Evolutionary conservation across 1,140 invertebrate genomes (phyloP), one percentile per base, ranked within the genome.

Genomic region (Daktulosphaira vitifoliae): DNA sequence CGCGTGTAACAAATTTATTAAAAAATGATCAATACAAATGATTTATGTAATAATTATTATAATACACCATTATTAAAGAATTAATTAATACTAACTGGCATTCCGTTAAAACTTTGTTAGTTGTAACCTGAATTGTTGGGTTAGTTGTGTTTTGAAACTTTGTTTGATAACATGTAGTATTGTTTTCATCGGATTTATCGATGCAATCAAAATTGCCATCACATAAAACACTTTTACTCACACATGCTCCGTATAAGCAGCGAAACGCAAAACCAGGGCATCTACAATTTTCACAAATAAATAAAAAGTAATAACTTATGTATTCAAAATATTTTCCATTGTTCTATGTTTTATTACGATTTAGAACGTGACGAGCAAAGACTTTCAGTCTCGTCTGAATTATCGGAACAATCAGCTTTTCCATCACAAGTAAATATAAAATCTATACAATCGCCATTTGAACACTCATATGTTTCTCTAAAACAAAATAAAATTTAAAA

Each of bases 131-230:
- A 66, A 13, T n/a, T 39, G n/a, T n/a, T n/a, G n/a, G n/a, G n/a
- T n/a, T n/a, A n/a, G n/a, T n/a, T n/a, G n/a, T n/a, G n/a, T n/a
- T n/a, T n/a, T n/a, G n/a, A n/a, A n/a, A n/a, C 25, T 33, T 33
- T 48, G 53, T 39, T n/a, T n/a, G n/a, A n/a, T n/a, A n/a, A 39
- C 64, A 33, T 16, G 22, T 23, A 49, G 39, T 62, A n/a, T n/a
- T n/a, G n/a, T 48, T 50, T 74, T 88, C 86, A 73, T 88, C 86
- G 51, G 80, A 80, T 42, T 76, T 76, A 71, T 87, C 86, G 0
- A 68, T 68, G 72, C 86, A 88, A 73, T 88, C 84, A 59, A 77
- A 73, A 2, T 74, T 69, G 0, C 79, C 78, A 72, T 89, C 78
- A 69, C 84, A 85, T 20, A 71, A 73, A 1, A 71, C 68, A 51